Conservation (phyloP, 2,888 invertebrate species). For the Patella pellucida region DNA sequence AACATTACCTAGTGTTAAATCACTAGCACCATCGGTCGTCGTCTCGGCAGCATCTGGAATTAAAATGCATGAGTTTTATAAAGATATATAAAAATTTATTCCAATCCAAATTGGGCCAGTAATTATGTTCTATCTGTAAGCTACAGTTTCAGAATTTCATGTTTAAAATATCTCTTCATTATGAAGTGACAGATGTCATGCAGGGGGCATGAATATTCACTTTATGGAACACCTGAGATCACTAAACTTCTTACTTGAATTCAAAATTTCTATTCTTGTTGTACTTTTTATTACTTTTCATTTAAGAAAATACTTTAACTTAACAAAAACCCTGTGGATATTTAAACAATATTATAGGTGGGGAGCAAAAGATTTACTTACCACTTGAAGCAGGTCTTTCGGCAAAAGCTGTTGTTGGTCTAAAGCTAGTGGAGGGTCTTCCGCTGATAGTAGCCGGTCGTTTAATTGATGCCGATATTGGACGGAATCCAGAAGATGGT, state of each 20-base stretch:
- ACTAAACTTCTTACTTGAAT: no score
- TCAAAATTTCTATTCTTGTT: no score
- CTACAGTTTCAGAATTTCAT: background rate
- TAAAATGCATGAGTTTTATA: background rate
- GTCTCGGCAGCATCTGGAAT: conserved; percentile 36
- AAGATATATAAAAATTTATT: no score
- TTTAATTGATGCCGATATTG: conserved; percentile 44
- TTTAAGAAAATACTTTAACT: no score
- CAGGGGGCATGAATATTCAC: no score
- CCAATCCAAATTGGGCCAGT: no score
- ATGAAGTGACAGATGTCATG: background rate
- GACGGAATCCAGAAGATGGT: conserved; percentile 58
- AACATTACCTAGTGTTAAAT: conserved; percentile 65
- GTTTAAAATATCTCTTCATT: background rate
- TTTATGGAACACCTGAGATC: no score
- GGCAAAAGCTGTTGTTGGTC: conserved; percentile 31
- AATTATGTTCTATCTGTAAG: background rate
- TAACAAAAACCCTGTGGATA: no score
- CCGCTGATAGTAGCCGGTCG: conserved; percentile 46
- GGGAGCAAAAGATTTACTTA: conserved; percentile 1
- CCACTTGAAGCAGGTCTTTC: conserved; percentile 38
- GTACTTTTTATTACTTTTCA: no score
- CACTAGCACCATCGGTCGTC: conserved; percentile 54
- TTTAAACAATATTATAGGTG: no score
- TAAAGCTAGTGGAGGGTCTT: conserved; percentile 27